Base-by-base conservation (phyloP, 2,113 vertebrate species). In the Tinamus guttatus region DNA sequence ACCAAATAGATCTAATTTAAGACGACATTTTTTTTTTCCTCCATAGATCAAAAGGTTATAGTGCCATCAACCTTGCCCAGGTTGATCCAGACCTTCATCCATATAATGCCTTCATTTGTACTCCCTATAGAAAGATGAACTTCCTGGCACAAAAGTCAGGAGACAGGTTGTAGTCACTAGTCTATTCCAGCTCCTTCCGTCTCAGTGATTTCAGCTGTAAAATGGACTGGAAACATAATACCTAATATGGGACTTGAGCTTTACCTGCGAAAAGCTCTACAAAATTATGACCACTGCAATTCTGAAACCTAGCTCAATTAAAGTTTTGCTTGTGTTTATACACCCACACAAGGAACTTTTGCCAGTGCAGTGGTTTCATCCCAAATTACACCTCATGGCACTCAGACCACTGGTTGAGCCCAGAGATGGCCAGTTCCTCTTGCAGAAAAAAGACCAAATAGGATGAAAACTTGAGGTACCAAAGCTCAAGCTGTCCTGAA, bases 1-100 rank as follows among this genome's bases (percentile, higher is more conserved):
- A 97, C 90, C 94, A 96, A 96, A 95, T 94, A 94, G 89, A 96
- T 97, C 75, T 96, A 91, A 80, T 34, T n/a, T 74, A 91, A 94
- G 56, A 84, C 21, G 62, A 79, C 22, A 2, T 7, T 3, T 87
- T 86, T 81, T 6, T 9, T 49, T 49, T 41, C 40, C 90, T 59
- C 65, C 17, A 7, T 15, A 80, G 77, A 96, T 89, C 82, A 79
- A 89, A 95, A 93, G n/a, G 73, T 85, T 78, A 80, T 56, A 64
- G 19, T 70, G 79, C n/a, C n/a, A 71, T 34, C 51, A 64, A 89
- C 93, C 47, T 88, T 18, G 38, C 75, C 51, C 76, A 25, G 22
- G 56, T 82, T 80, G 62, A 73, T 90, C 27, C 34, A 34, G 43
- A 70, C 47, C 90, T 94, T 92, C 43, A 84, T 81, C 77, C 62